A percentile compares a stretch with the other conserved stretches of the same genome.
These are phyloP conservation scores for Halocaridina rubra DNA, from an alignment of 2,888 invertebrate species.

Conservation along the genomic window DNA sequence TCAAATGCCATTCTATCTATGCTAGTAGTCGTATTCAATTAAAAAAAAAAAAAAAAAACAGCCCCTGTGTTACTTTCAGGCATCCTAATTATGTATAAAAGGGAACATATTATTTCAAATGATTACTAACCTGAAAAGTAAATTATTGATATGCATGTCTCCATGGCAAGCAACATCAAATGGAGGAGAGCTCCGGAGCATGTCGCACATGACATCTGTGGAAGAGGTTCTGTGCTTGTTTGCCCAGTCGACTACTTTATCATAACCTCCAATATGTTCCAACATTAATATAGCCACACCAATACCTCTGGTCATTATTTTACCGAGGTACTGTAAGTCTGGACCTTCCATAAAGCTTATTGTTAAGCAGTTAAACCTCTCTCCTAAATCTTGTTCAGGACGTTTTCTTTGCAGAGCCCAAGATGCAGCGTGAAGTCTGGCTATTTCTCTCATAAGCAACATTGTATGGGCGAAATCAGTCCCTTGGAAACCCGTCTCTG, in stretches of 20 bases:
- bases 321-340: background rate
- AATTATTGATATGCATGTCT: constrained; percentile 49
- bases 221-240: background rate
- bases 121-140: constrained; percentile 56
- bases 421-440: constrained; percentile 52
- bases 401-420: background rate
- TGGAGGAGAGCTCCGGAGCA: too few relatives aligned
- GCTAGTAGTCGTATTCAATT: too few relatives aligned
- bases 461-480: constrained; percentile 30
- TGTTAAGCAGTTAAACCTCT: background rate
- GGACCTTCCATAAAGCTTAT: background rate
- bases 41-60: too few relatives aligned
- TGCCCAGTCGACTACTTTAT: background rate
- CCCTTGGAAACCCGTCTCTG: constrained; percentile 36
- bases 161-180: constrained; percentile 42
- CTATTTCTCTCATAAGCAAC: constrained; percentile 49
- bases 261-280: background rate
- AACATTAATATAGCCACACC: background rate
- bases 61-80: too few relatives aligned
- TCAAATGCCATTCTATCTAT: too few relatives aligned
- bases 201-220: background rate
- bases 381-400: background rate
- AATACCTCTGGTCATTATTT: background rate
- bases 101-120: too few relatives aligned
- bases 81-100: too few relatives aligned